Conservation (phyloP, 2,888 invertebrate species). For the Xestia ashworthii region DNA sequence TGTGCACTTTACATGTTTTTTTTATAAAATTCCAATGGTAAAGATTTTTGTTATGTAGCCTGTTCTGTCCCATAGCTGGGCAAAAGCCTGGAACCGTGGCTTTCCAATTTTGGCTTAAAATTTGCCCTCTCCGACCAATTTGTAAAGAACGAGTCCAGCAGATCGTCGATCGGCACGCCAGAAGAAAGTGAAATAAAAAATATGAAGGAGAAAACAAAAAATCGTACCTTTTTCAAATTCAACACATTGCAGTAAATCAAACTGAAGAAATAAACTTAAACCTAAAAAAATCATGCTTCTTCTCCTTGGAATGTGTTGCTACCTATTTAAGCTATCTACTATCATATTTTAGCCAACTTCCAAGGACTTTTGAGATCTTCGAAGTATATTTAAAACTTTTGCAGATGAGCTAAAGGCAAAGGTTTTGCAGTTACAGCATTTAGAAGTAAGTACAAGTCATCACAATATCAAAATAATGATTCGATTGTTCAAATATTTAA, state of each 20-base stretch:
- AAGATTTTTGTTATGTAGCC: too few relatives aligned
- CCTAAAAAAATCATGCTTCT: not conserved
- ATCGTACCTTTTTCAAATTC: constrained; percentile 3
- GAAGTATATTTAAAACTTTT: not conserved
- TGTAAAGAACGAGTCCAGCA: too few relatives aligned
- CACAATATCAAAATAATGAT: not conserved
- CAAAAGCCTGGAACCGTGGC: too few relatives aligned
- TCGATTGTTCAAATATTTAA: not conserved
- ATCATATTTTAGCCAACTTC: not conserved
- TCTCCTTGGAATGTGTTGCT: too few relatives aligned
- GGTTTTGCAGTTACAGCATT: not conserved
- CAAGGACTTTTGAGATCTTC: not conserved
- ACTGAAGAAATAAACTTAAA: not conserved
- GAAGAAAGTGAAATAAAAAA: too few relatives aligned
- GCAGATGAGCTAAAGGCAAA: too few relatives aligned
- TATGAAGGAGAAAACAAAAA: not conserved
- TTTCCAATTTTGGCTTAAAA: too few relatives aligned
- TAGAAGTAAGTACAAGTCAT: not conserved
- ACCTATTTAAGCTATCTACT: not conserved
- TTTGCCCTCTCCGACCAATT: too few relatives aligned
- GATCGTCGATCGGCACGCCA: too few relatives aligned
- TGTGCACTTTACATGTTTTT: too few relatives aligned
- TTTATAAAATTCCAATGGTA: too few relatives aligned
- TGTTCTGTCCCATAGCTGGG: too few relatives aligned
- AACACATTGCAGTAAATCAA: not conserved